Conservation (phyloP, 2,113 vertebrate genomes). For the Cettia cetti region DNA sequence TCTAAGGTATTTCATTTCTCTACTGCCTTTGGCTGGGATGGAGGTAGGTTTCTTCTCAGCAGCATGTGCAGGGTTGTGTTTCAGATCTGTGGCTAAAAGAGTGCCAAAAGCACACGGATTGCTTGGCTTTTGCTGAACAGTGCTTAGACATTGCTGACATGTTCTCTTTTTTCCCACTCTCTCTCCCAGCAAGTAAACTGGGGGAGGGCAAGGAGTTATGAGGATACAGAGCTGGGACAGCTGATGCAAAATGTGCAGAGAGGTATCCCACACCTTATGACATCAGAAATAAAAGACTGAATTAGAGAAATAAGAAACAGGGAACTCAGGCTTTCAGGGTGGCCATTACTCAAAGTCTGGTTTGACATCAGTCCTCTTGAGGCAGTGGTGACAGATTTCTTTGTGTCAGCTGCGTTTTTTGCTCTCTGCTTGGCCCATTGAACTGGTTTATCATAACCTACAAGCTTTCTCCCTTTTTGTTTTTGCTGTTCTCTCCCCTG, state of each 20-base stretch:
- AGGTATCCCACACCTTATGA: not conserved
- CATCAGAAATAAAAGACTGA: not conserved
- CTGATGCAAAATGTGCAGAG: not conserved
- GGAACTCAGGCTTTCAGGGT: not conserved
- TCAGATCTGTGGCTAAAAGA: not conserved
- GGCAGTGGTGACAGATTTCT: not conserved
- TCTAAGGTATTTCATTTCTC: not conserved
- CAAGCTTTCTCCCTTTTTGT: not conserved
- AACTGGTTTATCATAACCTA: not conserved
- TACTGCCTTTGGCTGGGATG: not conserved
- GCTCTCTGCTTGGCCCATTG: not conserved
- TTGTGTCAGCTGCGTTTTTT: fast-evolving
- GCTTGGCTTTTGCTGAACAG: not conserved
- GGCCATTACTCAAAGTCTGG: not conserved
- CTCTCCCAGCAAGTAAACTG: not conserved
- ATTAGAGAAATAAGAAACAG: not conserved
- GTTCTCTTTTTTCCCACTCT: not conserved
- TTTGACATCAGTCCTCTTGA: not conserved
- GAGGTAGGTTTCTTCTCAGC: not conserved
- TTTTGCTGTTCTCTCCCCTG: not conserved
- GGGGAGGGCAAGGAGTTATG: not conserved
- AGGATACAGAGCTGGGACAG: not conserved
- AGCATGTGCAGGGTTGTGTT: not conserved
- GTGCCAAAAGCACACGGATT: fast-evolving
- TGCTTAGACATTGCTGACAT: not conserved